These are phyloP conservation scores for Burhinus bistriatus DNA, from an alignment of 2,113 vertebrate species.

Conservation along the genomic window DNA sequence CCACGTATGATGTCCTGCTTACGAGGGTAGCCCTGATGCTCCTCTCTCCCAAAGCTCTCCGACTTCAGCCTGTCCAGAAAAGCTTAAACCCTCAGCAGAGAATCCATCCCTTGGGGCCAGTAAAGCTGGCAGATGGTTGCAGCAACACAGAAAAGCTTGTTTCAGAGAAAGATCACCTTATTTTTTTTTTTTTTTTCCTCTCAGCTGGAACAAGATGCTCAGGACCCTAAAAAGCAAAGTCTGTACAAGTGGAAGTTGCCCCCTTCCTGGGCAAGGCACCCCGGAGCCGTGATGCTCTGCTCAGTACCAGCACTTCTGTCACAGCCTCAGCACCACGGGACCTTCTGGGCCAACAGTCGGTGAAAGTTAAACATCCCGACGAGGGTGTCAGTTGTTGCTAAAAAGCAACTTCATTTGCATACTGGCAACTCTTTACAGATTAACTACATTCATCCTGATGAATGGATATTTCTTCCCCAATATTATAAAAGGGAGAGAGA, in stretches of 20 bases:
- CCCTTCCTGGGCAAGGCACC: not conserved
- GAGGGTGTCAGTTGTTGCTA: not conserved
- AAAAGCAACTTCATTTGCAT: not conserved
- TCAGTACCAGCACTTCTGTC: not conserved
- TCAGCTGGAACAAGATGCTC: not conserved
- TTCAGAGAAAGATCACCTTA: not conserved
- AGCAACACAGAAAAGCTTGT: not conserved
- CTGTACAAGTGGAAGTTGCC: no score
- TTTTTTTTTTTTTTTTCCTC: no score
- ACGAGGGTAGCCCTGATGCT: not conserved
- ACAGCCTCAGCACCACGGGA: not conserved
- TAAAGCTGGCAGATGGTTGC: not conserved
- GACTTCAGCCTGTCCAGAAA: not conserved
- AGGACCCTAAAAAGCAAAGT: not conserved
- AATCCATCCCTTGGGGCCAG: not conserved
- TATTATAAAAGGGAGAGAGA: not conserved
- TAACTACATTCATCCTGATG: not conserved
- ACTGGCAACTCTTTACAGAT: not conserved
- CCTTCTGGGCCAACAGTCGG: not conserved
- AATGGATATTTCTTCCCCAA: not conserved
- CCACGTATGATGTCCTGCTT: not conserved
- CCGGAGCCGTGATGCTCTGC: rapidly evolving
- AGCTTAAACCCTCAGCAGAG: not conserved
- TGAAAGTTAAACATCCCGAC: not conserved
- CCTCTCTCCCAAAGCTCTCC: not conserved